Evolutionary conservation across 1,140 invertebrate genomes (phyloP).

Genomic region (Limonius californicus): DNA sequence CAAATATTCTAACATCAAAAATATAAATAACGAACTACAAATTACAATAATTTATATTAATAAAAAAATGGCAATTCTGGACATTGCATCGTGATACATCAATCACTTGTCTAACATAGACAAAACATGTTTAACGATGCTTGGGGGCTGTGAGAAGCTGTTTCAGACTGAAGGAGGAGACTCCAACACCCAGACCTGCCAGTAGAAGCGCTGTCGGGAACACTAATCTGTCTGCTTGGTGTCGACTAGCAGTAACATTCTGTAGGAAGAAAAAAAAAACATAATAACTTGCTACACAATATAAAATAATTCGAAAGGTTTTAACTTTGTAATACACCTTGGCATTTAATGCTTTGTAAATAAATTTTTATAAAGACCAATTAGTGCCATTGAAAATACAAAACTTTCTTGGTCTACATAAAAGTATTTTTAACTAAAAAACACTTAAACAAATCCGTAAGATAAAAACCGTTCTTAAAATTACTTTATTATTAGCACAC

Average conservation of each 20-base stretch:
- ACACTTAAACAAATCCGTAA: too few relatives aligned
- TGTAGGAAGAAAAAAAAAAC: slow-evolving; percentile 26
- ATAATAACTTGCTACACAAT: too few relatives aligned
- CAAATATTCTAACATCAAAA: too few relatives aligned
- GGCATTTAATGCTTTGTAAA: too few relatives aligned
- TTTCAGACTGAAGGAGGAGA: slow-evolving; percentile 47
- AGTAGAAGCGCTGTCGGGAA: slow-evolving; percentile 43
- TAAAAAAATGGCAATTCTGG: slow-evolving; percentile 3
- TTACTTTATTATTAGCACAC: too few relatives aligned
- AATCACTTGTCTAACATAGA: not conserved
- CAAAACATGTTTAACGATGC: slow-evolving; percentile 7
- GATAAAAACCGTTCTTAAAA: too few relatives aligned
- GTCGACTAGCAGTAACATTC: slow-evolving; percentile 36
- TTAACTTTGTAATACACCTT: too few relatives aligned
- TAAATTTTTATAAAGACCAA: too few relatives aligned
- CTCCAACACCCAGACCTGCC: slow-evolving; percentile 45
- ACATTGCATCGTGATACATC: not conserved
- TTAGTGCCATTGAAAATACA: too few relatives aligned
- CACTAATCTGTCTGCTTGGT: slow-evolving; percentile 39
- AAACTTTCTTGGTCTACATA: too few relatives aligned
- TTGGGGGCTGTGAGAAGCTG: slow-evolving; percentile 33
- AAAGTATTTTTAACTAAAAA: too few relatives aligned
- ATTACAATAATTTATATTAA: slow-evolving; percentile 1
- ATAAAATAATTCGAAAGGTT: too few relatives aligned
- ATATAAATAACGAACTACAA: not conserved